phyloP scores from a whole-genome alignment of 2,888 invertebrate genomes.

The Cephus spinipes region DNA sequence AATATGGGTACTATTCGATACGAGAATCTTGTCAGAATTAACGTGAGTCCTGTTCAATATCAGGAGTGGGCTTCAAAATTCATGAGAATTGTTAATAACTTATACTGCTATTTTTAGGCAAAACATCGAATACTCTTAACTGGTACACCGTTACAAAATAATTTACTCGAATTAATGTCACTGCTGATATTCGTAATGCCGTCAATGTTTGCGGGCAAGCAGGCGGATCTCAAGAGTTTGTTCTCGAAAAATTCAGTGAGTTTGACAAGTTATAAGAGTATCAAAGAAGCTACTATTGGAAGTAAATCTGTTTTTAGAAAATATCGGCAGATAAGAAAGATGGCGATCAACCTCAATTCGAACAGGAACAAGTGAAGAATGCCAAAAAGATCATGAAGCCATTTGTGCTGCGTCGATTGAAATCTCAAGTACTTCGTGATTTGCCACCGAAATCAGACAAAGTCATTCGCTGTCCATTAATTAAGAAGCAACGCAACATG shows the following conservation, averaged over 20 bases:
- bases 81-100: neutral
- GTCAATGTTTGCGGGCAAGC: conserved; percentile 89
- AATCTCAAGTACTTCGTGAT: conserved; percentile 86
- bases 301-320: conserved; percentile 65
- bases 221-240: conserved; percentile 86
- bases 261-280: conserved; percentile 23
- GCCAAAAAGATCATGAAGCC: conserved; percentile 97
- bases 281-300: neutral
- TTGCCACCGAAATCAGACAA: conserved; percentile 86
- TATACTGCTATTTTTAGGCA: conserved; percentile 71
- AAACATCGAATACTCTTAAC: conserved; percentile 89
- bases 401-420: conserved; percentile 89
- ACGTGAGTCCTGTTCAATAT: conserved; percentile 67
- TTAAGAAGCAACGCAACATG: conserved; percentile 77
- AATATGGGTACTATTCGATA: conserved; percentile 96
- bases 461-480: conserved; percentile 77
- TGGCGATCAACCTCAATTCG: conserved; percentile 82
- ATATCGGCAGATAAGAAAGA: conserved; percentile 65
- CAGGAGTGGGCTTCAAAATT: conserved; percentile 23
- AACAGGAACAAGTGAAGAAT: conserved; percentile 88
- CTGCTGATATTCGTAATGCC: conserved; percentile 97
- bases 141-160: conserved; percentile 97
- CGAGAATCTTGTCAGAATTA: conserved; percentile 87
- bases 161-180: conserved; percentile 94
- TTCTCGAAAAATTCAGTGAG: conserved; percentile 82